Evolutionary conservation across 1,140 invertebrate species (phyloP).

Genomic region (Euura saliciscinereae): DNA sequence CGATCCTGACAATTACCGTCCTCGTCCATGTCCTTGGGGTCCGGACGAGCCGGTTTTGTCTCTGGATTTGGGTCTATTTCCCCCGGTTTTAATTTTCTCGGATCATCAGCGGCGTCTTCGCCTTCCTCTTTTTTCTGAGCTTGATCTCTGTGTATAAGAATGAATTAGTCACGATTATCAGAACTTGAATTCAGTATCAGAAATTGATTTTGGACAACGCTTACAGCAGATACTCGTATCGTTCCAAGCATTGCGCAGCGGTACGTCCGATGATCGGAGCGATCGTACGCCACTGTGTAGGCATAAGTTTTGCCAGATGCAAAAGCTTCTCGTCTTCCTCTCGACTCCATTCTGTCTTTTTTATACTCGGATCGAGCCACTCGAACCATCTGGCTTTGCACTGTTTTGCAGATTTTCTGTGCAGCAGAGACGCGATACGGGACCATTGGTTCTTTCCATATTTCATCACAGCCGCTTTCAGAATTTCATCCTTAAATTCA

Average conservation of each 20-base stretch:
- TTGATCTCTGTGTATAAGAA: conserved; percentile 78
- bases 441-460: conserved; percentile 99
- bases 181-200: neutral
- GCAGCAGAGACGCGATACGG: conserved; percentile 96
- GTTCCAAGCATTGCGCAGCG: conserved; percentile 96
- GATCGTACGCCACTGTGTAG: conserved; percentile 99
- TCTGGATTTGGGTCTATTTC: conserved; percentile 99
- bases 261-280: conserved; percentile 98
- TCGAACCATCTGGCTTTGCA: conserved; percentile 99
- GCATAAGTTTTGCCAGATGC: conserved; percentile 98
- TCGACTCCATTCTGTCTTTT: conserved; percentile 99
- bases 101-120: conserved; percentile 90
- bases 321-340: conserved; percentile 99
- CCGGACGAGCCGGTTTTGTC: conserved; percentile 97
- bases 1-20: conserved; percentile 72
- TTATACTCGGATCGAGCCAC: conserved; percentile 99
- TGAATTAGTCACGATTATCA: neutral
- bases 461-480: conserved; percentile 99
- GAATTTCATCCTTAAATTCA: conserved; percentile 93
- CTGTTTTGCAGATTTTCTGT: conserved; percentile 99
- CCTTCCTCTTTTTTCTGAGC: conserved; percentile 98
- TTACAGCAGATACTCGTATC: conserved; percentile 96
- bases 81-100: conserved; percentile 95
- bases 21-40: conserved; percentile 99
- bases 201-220: conserved; percentile 42